phyloP scores from a whole-genome alignment of 2,113 vertebrate genomes.

The Takifugu bimaculatus region DNA sequence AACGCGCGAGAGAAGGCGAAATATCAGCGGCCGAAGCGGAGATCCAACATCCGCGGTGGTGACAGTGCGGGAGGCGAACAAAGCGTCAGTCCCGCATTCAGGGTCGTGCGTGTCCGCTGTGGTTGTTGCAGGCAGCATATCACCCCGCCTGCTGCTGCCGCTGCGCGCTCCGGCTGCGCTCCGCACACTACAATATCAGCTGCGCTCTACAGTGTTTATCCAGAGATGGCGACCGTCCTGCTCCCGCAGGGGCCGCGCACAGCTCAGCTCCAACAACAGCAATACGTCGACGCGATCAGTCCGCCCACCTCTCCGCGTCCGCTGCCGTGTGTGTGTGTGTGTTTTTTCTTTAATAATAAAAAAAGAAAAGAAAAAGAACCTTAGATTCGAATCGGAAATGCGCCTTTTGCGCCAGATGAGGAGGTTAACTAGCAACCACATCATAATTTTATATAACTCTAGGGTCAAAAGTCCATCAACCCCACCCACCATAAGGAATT shows the following conservation, averaged over 20 bases:
- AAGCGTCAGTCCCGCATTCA: slow-evolving; percentile 47
- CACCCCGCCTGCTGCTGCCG: slow-evolving; percentile 42
- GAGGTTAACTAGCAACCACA: not conserved
- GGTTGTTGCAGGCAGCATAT: slow-evolving; percentile 50
- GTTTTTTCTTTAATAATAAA: too few species aligned
- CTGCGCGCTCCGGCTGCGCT: slow-evolving; percentile 38
- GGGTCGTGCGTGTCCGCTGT: slow-evolving; percentile 43
- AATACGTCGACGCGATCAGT: slow-evolving; percentile 21
- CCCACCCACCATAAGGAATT: not conserved
- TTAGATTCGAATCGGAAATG: too few species aligned
- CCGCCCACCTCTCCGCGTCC: slow-evolving; percentile 13
- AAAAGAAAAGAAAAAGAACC: too few species aligned
- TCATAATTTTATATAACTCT: not conserved
- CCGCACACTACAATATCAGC: slow-evolving; percentile 40
- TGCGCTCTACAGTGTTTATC: slow-evolving; percentile 51
- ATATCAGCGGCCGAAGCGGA: slow-evolving; percentile 9
- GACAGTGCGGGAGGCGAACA: slow-evolving; percentile 53
- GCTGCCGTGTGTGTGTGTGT: too few species aligned
- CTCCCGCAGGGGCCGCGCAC: slow-evolving; percentile 34
- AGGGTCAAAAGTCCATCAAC: slow-evolving; percentile 1
- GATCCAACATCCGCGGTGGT: slow-evolving; percentile 26
- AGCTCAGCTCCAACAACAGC: slow-evolving; percentile 31
- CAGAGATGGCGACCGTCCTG: slow-evolving; percentile 65
- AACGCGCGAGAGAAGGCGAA: slow-evolving; percentile 2
- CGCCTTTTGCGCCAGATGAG: too few species aligned